phyloP scores from a whole-genome alignment of 2,888 invertebrate species.

The Tenthredo distinguenda region DNA sequence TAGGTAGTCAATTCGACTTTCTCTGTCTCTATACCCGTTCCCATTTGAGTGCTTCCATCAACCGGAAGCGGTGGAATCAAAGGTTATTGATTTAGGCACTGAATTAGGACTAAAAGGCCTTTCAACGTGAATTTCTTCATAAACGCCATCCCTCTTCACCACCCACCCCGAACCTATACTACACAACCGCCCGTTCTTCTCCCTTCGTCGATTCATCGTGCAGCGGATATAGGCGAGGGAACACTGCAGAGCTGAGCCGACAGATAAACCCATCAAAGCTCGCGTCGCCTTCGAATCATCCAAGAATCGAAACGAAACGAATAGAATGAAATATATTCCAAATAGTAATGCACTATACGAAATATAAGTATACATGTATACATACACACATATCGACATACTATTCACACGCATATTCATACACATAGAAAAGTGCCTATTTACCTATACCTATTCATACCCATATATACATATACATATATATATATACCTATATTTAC shows the following conservation, averaged over 20 bases:
- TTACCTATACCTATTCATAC: not conserved
- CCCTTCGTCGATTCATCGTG: slow-evolving; percentile 38
- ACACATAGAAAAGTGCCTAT: slow-evolving; percentile 1
- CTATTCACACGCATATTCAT: not conserved
- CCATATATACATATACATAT: not conserved
- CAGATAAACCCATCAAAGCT: slow-evolving; percentile 50
- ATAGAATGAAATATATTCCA: not conserved
- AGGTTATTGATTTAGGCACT: slow-evolving; percentile 73
- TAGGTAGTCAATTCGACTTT: slow-evolving; percentile 27
- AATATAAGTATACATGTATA: not conserved
- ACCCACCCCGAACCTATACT: not conserved
- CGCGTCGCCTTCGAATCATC: not conserved
- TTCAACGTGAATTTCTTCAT: slow-evolving; percentile 71
- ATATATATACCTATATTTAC: not conserved
- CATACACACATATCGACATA: not conserved
- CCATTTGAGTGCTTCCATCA: slow-evolving; percentile 48
- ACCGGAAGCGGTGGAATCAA: slow-evolving; percentile 55
- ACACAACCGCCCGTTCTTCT: slow-evolving; percentile 34
- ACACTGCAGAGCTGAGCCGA: slow-evolving; percentile 36
- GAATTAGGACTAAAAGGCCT: slow-evolving; percentile 77
- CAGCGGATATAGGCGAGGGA: slow-evolving; percentile 31
- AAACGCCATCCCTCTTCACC: slow-evolving; percentile 53
- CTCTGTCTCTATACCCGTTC: slow-evolving; percentile 28
- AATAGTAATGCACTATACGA: not conserved
- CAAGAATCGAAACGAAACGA: not conserved